phyloP scores from a whole-genome alignment of 2,113 vertebrate species.

The Gopherus flavomarginatus region DNA sequence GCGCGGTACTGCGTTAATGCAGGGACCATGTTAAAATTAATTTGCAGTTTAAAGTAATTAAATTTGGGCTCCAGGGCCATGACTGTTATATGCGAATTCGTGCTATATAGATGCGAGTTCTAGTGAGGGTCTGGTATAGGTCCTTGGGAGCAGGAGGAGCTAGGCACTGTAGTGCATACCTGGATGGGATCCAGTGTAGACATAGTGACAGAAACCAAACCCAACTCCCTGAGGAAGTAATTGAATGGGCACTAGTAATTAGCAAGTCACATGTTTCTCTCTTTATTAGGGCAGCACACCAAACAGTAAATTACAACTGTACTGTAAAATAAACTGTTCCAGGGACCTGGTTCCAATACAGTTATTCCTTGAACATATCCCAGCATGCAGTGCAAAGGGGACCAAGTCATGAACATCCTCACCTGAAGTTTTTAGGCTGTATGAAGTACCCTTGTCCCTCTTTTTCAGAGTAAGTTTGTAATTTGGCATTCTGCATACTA shows the following conservation, averaged over 20 bases:
- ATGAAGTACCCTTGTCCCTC: fast-evolving
- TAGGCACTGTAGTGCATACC: neutral
- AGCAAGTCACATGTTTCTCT: constrained; percentile 5
- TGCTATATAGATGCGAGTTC: too few relatives aligned
- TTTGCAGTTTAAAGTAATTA: too few relatives aligned
- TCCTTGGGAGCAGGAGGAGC: neutral
- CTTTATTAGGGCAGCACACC: neutral
- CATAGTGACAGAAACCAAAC: neutral
- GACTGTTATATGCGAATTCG: too few relatives aligned
- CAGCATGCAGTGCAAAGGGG: neutral
- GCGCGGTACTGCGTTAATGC: too few relatives aligned
- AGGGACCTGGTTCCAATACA: neutral
- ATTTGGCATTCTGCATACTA: fast-evolving
- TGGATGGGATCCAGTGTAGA: neutral
- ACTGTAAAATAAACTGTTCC: neutral
- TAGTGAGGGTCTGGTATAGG: too few relatives aligned
- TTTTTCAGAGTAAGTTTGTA: neutral
- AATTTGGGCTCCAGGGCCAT: too few relatives aligned
- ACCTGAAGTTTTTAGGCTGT: fast-evolving
- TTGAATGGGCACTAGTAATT: fast-evolving
- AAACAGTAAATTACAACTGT: neutral
- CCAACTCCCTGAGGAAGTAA: neutral
- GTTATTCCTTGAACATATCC: neutral
- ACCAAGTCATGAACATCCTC: fast-evolving
- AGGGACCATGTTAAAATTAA: too few relatives aligned